phyloP scores from a whole-genome alignment of 2,113 vertebrate genomes.

The Corynorhinus townsendii region DNA sequence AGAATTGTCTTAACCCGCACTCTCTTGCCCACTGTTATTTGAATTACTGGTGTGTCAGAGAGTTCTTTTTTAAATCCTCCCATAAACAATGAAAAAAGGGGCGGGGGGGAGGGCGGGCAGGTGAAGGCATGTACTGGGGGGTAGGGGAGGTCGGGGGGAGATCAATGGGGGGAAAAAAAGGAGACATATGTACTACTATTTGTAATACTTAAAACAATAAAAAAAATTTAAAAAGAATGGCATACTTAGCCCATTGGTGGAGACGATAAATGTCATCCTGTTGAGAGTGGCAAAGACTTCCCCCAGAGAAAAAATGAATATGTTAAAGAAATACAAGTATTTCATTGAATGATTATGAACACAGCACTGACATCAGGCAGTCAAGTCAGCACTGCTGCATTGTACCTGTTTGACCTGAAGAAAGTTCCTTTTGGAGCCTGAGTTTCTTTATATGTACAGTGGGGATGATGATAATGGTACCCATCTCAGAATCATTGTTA shows the following conservation, averaged over 20 bases:
- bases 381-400: neutral
- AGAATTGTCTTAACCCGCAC: neutral
- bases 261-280: neutral
- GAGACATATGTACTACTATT: no score
- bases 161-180: no score
- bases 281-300: neutral
- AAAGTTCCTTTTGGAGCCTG: neutral
- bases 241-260: neutral
- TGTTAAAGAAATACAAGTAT: neutral
- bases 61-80: neutral
- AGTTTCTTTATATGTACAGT: neutral
- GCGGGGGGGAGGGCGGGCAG: no score
- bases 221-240: no score
- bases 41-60: neutral
- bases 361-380: neutral
- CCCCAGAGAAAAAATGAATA: neutral
- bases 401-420: neutral
- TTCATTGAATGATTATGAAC: neutral
- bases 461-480: neutral
- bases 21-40: neutral
- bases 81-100: neutral
- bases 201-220: no score
- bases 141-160: no score
- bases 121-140: no score
- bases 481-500: neutral